Evolutionary conservation across 2,888 invertebrate species (phyloP).

Genomic region (Leptura quadrifasciata): DNA sequence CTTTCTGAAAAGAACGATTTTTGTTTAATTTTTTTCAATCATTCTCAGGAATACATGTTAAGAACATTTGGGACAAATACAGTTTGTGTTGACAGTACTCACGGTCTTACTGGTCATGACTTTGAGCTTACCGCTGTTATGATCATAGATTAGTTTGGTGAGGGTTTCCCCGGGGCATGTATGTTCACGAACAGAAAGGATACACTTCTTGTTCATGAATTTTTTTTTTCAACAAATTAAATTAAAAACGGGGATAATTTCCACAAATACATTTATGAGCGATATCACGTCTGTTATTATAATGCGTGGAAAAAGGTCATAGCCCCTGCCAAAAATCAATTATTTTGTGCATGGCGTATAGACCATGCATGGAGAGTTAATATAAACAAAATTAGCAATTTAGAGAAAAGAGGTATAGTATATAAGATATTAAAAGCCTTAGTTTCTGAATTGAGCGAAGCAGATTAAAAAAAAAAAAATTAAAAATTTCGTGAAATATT

Average conservation of each 20-base stretch:
- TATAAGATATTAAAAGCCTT: neutral
- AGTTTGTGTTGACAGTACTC: conserved; percentile 16
- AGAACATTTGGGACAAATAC: conserved; percentile 13
- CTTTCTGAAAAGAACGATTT: conserved; percentile 5
- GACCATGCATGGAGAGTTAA: conserved; percentile 25
- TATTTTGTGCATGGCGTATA: conserved; percentile 31
- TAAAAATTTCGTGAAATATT: neutral
- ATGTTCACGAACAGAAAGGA: conserved; percentile 39
- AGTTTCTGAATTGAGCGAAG: neutral
- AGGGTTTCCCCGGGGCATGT: conserved; percentile 38
- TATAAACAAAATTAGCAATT: conserved; percentile 24
- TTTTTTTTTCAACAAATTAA: conserved; percentile 22
- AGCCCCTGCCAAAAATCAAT: conserved; percentile 3
- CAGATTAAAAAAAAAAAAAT: neutral
- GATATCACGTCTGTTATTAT: conserved; percentile 8
- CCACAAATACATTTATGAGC: conserved; percentile 13
- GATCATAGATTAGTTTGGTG: conserved; percentile 29
- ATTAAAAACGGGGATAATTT: neutral
- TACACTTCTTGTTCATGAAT: neutral
- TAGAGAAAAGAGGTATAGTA: conserved; percentile 4
- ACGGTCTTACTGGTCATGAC: conserved; percentile 25
- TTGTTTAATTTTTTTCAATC: neutral
- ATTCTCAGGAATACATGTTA: conserved; percentile 18
- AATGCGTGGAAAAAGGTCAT: conserved; percentile 27
- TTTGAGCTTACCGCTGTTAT: neutral